phyloP scores from a whole-genome alignment of 2,113 vertebrate species.

The Thalassarche chlororhynchos region DNA sequence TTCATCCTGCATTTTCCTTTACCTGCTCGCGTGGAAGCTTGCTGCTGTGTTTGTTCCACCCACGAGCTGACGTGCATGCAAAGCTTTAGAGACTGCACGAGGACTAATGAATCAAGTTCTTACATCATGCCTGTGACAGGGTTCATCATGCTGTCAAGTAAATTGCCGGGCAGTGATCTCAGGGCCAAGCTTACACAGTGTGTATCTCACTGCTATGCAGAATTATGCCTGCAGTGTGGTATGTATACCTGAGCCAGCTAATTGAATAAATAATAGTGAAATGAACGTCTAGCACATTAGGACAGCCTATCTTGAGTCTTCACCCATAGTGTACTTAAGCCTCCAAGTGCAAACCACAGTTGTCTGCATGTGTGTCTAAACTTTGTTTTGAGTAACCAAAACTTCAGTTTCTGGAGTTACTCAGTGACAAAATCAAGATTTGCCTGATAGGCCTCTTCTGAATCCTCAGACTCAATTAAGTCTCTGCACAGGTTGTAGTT shows the following conservation, averaged over 20 bases:
- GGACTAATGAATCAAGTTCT: not conserved
- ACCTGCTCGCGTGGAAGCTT: not conserved
- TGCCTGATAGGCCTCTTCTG: not conserved
- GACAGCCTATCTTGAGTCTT: not conserved
- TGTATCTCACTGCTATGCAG: not conserved
- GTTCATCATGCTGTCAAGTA: not conserved
- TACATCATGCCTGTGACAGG: not conserved
- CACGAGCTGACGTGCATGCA: not conserved
- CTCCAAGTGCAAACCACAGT: not conserved
- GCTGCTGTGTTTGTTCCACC: not conserved
- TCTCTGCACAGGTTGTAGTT: not conserved
- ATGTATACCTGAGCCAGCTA: not conserved
- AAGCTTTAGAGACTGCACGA: not conserved
- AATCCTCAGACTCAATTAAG: not conserved
- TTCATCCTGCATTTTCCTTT: not conserved
- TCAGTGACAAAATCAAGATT: not conserved
- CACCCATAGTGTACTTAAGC: not conserved
- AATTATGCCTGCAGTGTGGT: not conserved
- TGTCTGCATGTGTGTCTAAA: not conserved
- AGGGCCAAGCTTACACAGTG: not conserved
- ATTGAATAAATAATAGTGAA: not conserved
- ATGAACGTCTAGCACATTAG: not conserved
- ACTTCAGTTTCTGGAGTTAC: not conserved
- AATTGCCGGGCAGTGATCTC: not conserved
- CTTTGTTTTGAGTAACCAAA: not conserved